Conservation (phyloP, 2,888 invertebrate genomes). For the Cryptocheilus praepositus region DNA sequence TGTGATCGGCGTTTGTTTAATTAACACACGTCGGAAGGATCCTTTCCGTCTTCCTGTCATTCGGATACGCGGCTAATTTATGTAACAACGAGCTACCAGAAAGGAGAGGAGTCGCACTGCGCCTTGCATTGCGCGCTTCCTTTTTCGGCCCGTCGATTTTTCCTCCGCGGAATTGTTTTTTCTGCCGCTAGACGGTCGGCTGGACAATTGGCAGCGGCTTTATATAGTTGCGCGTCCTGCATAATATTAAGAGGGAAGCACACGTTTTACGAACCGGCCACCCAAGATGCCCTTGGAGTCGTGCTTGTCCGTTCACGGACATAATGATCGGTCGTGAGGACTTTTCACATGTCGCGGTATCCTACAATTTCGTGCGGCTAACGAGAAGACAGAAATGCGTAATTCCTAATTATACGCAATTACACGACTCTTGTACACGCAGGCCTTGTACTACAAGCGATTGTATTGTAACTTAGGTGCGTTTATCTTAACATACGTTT, state of each 20-base stretch:
- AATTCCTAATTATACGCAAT: no score
- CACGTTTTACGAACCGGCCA: slow-evolving; percentile 63
- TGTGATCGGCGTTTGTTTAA: no score
- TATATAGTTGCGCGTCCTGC: slow-evolving; percentile 61
- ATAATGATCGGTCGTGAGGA: slow-evolving; percentile 42
- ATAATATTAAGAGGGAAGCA: slow-evolving; percentile 68
- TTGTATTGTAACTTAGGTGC: no score
- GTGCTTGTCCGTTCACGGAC: slow-evolving; percentile 31
- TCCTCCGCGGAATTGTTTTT: slow-evolving; percentile 29
- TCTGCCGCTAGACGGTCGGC: slow-evolving; percentile 27
- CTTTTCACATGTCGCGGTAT: slow-evolving; percentile 39
- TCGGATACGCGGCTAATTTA: slow-evolving; percentile 2
- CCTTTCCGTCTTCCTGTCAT: slow-evolving; percentile 13
- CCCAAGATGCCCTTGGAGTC: slow-evolving; percentile 61
- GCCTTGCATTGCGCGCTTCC: slow-evolving; percentile 30
- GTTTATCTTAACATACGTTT: no score
- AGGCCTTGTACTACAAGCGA: no score
- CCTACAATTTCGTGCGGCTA: no score
- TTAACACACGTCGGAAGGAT: no score
- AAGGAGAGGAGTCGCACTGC: no score
- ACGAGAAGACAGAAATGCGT: no score
- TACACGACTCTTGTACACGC: no score
- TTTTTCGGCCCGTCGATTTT: slow-evolving; percentile 41
- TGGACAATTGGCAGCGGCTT: slow-evolving; percentile 57
- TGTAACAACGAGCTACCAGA: no score